phyloP scores from a whole-genome alignment of 2,888 invertebrate genomes.

The Apeira syringaria region DNA sequence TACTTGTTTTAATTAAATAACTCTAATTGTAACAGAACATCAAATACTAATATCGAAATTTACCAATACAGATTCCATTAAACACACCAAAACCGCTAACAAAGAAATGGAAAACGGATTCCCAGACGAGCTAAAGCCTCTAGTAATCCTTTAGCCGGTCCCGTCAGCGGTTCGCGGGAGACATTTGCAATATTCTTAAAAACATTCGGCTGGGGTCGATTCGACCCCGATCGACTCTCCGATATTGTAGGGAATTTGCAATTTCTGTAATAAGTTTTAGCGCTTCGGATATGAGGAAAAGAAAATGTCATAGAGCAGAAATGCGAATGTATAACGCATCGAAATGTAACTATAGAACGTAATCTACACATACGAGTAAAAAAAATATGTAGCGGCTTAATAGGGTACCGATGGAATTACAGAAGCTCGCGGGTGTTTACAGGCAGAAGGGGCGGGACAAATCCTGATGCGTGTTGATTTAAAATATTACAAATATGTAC shows the following conservation, averaged over 20 bases:
- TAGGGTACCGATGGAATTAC: too few relatives aligned
- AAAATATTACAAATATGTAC: too few relatives aligned
- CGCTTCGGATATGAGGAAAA: slow-evolving; percentile 10
- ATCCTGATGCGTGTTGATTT: too few relatives aligned
- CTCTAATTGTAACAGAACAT: not conserved
- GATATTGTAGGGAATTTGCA: slow-evolving; percentile 54
- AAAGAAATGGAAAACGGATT: slow-evolving; percentile 39
- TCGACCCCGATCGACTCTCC: slow-evolving; percentile 42
- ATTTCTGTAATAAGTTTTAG: slow-evolving; percentile 53
- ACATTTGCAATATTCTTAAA: slow-evolving; percentile 74
- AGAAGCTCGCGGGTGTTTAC: too few relatives aligned
- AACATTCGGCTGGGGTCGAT: slow-evolving; percentile 55
- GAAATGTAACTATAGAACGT: too few relatives aligned
- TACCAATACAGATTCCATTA: not conserved
- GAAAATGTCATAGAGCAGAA: slow-evolving; percentile 1
- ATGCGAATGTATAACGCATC: too few relatives aligned
- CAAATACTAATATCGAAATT: not conserved
- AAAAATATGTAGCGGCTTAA: too few relatives aligned
- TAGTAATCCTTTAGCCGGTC: slow-evolving; percentile 63
- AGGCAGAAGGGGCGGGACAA: too few relatives aligned
- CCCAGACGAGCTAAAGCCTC: slow-evolving; percentile 49
- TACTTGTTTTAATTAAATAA: too few relatives aligned
- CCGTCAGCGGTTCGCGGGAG: slow-evolving; percentile 57
- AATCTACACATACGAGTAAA: too few relatives aligned
- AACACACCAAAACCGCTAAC: slow-evolving; percentile 19